Base-by-base conservation (phyloP, 2,113 vertebrate species). In the Limanda limanda region DNA sequence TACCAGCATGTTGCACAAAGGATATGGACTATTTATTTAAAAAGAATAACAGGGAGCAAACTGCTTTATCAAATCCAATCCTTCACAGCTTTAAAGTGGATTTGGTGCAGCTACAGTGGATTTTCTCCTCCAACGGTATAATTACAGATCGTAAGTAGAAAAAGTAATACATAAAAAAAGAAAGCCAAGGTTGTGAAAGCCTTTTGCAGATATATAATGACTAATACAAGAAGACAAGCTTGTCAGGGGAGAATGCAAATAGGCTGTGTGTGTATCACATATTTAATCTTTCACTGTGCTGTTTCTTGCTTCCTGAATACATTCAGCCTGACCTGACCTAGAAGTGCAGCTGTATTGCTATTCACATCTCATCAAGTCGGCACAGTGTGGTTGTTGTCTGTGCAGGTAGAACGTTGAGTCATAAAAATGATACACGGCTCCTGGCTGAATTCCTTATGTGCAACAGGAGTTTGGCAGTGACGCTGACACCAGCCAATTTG, bases 401-500 rank as follows among this genome's bases (percentile, higher is more conserved):
- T 55, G 68, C 65, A 77, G 84, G 74, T 84, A 74, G 37, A 81
- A 54, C 17, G 6, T 7, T 76, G 82, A 87, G 78, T 84, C 74
- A 77, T 79, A 78, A 76, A 79, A 85, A 80, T 70, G 40, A 86
- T 18, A 82, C 56, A 71, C 61, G 1, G 27, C 68, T 70, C 68
- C 55, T 83, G 35, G 2, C 59, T 57, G 84, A 83, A 77, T 87
- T 74, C 66, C 83, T 88, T 79, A 83, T 82, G 67, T 56, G 64
- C 70, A 84, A 81, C 70, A 78, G 68, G 47, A 59, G 69, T 82
- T 79, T 82, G 60, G 66, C 71, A 70, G 20, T 7, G 59, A 59
- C 40, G 74, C 74, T 25, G 61, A 86, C 74, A 71, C 65, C 78
- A 76, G 78, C 68, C 76, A 80, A 69, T 88, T 80, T 86, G 70